Conservation (phyloP, 2,888 invertebrate genomes). For the Antheraea assamensis region DNA sequence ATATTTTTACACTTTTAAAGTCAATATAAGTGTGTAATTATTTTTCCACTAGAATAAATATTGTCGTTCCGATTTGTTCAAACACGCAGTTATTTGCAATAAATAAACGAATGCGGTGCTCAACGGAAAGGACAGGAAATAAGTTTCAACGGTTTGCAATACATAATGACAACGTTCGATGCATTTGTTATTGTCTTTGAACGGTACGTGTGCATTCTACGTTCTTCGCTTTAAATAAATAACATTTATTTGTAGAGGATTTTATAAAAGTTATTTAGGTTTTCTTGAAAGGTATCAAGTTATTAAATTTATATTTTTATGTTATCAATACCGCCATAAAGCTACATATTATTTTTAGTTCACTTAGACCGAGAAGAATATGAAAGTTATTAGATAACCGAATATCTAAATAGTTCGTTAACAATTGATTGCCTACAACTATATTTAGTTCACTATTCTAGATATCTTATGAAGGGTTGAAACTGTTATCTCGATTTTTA, state of each 20-base stretch:
- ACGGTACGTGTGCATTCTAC: slow-evolving; percentile 14
- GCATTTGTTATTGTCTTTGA: slow-evolving; percentile 30
- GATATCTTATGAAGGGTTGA: too few relatives aligned
- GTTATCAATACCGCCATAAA: not conserved
- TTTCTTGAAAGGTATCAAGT: not conserved
- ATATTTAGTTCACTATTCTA: too few relatives aligned
- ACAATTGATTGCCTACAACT: too few relatives aligned
- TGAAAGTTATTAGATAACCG: too few relatives aligned
- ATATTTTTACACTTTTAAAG: not conserved
- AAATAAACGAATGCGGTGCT: slow-evolving; percentile 33
- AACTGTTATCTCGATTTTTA: too few relatives aligned
- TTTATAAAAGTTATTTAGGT: not conserved
- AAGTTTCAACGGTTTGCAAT: slow-evolving; percentile 28
- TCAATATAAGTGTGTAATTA: not conserved
- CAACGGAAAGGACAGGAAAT: slow-evolving; percentile 33
- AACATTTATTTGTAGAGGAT: not conserved
- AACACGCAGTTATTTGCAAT: slow-evolving; percentile 31
- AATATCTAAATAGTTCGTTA: too few relatives aligned
- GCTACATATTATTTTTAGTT: not conserved
- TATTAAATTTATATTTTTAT: not conserved
- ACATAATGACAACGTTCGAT: slow-evolving; percentile 25
- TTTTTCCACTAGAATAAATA: not conserved
- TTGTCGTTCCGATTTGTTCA: slow-evolving; percentile 1
- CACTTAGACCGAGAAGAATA: not conserved
- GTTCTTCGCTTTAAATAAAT: slow-evolving; percentile 15